Evolutionary conservation across 2,113 vertebrate species (phyloP), one percentile per base, ranked within the genome.

Genomic region (Mormyrus iriodes): DNA sequence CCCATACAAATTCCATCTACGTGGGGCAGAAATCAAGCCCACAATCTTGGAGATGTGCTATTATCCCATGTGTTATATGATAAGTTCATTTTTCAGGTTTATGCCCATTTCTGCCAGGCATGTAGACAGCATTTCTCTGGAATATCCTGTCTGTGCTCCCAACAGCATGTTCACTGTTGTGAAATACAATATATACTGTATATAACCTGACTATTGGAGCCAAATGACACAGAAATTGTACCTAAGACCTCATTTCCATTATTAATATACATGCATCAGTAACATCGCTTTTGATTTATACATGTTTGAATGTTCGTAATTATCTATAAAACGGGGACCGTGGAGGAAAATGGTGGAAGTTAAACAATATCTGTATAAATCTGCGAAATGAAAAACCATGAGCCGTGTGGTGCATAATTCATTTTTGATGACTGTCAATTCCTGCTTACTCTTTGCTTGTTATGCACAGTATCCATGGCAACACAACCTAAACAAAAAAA

Each of bases 281-380:
- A 61, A n/a, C 49, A 44, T 89, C 39, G 46, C 61, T 86, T 35
- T 48, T 86, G 42, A 89, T 86, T 85, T 85, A 89, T 89, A 86
- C 35, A 19, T 65, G n/a, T 82, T 82, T 82, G 39, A 85, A 44
- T 82, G 42, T 85, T 46, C 88, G 24, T 53, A 53, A 55, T 39
- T n/a, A 24, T 61, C 7, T 3, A 61, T 61, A 55, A 15, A 53
- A 44, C 51, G 12, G n/a, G 31, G 65, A 52, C 88, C 17, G 4
- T 31, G 24, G 12, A 39, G 27, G 49, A 24, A 53, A 61, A 46
- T 46, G 42, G 42, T 89, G 46, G 44, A 89, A 35, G 69, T 84
- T 89, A 44, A 83, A 42, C 48, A 31, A 51, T 15, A 49, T 44
- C 48, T 19, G 15, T 85, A 65, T 85, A 89, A 89, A 89, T 85